Base-by-base conservation (phyloP, 2,797 vertebrate species). In the Macropus fuliginosus region DNA sequence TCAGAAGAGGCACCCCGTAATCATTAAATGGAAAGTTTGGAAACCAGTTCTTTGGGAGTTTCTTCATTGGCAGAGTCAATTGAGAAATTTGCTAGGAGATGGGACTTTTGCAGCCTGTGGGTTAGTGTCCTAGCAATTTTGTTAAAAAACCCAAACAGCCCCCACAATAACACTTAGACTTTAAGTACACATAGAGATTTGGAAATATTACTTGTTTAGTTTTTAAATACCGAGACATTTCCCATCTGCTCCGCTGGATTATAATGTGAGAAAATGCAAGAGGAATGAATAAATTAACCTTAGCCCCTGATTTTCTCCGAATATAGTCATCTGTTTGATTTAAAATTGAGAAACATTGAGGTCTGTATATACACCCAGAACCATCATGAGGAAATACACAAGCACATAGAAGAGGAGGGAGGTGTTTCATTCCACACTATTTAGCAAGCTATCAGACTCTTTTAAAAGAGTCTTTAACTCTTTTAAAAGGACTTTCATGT, bases 401-500 rank as follows among this genome's bases (percentile, higher is more conserved):
- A 95, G 81, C 27, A 90, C 93, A 92, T 91, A 46, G n/a, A 93
- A 21, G 46, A 6, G 57, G 90, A 92, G 66, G 56, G 55, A 59
- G 93, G 21, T 89, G 34, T 40, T 91, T 93, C 10, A 52, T 16
- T 93, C 52, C 34, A 55, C 55, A 0, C 62, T 18, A 1, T n/a
- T 14, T 34, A 1, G 52, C 57, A 90, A 55, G 29, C 92, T 90
- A 91, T 93, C 66, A 92, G 50, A 87, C 95, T 94, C 50, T 52
- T 52, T 52, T 52, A 52, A 5, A 21, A 50, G 28, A 3, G 91
- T 74, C 74, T 56, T 50, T 5, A 28, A 93, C 14, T 31, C 92
- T 97, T 4, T 81, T 94, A 81, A 95, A 95, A 74, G 91, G 52
- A 92, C n/a, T 29, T 93, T 91, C 93, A 18, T 95, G 92, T 95